Conservation (phyloP, 1,140 invertebrate genomes). For the Scaptodrosophila lebanonensis region DNA sequence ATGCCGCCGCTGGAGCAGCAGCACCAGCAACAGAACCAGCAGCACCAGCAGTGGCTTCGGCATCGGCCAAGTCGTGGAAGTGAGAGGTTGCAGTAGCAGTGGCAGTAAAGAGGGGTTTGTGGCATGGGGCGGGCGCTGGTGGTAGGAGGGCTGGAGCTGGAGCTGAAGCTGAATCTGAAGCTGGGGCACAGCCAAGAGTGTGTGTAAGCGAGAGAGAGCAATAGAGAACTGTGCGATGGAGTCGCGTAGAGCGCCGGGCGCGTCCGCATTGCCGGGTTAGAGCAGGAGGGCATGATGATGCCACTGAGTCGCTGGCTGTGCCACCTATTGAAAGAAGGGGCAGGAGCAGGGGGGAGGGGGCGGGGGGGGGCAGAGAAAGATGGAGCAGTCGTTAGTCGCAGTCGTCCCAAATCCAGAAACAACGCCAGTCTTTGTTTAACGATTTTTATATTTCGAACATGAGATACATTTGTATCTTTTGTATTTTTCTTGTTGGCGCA, state of each 20-base stretch:
- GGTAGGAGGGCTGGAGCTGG: slow-evolving; percentile 44
- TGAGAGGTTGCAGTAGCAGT: slow-evolving; percentile 40
- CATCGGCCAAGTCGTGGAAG: slow-evolving; percentile 34
- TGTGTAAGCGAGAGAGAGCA: slow-evolving; percentile 7
- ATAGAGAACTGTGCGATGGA: not conserved
- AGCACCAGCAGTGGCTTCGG: slow-evolving; percentile 9
- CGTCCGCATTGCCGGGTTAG: slow-evolving; percentile 28
- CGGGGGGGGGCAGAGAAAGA: not conserved
- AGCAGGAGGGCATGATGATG: slow-evolving; percentile 58
- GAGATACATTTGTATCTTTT: slow-evolving; percentile 76
- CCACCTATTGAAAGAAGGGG: not conserved
- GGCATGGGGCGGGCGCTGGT: slow-evolving; percentile 41
- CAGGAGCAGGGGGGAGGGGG: slow-evolving; percentile 7
- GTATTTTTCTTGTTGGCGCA: slow-evolving; percentile 64
- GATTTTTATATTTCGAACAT: slow-evolving; percentile 75
- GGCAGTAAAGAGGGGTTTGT: slow-evolving; percentile 3
- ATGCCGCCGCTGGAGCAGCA: slow-evolving; percentile 54
- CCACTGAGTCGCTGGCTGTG: slow-evolving; percentile 6
- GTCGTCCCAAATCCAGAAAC: slow-evolving; percentile 67
- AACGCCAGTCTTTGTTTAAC: slow-evolving; percentile 73
- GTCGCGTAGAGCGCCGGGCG: slow-evolving; percentile 7
- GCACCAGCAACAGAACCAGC: slow-evolving; percentile 15
- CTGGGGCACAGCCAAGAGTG: slow-evolving; percentile 14
- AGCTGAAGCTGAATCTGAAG: not conserved
- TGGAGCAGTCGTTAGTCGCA: slow-evolving; percentile 44